Base-by-base conservation (phyloP, 2,888 invertebrate genomes). In the Calliphora vomitoria region DNA sequence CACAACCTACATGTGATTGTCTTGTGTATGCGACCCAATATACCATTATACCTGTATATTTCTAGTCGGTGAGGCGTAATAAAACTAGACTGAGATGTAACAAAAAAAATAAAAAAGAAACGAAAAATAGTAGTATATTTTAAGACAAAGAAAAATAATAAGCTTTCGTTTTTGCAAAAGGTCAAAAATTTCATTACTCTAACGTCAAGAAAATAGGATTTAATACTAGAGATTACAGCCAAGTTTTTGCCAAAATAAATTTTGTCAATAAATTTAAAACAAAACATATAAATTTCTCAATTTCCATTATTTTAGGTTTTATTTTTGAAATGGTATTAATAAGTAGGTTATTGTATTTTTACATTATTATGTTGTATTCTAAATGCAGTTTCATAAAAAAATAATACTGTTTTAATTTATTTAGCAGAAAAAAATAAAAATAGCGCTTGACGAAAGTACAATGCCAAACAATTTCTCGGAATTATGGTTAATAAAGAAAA, bases 11-110 rank as follows among this genome's bases (percentile, higher is more conserved):
- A 50, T 47, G 18, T 53, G 11, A 31, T 31, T 25, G 25, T 31
- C 18, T 53, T 74, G 15, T 69, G 50, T 31, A 53, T 76, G 41
- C 4, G 66, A 53, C 18, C 44, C 10, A 68, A 75, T 60, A 76
- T 82, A 69, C 69, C 69, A 68, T 58, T 68, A 41, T 80, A 76
- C 81, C 55, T 81, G 62, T 55, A 75, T 44, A 50, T 50, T 62
- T 66, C 80, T 85, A 50, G 55, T 76, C 76, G 72, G 47, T 85
- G 72, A 58, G 44, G 76, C 72, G 78, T 86, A 78, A 78, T 78
- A 82, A 82, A 76, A 72, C 72, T 72, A 72, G 82, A 78, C 68
- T 72, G 15, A 71, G 64, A 64, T 15, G 64, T 81, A 3, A 15
- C 62, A 72, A n/a, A 25, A 68, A 62, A 75, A 64, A 53, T 25